Evolutionary conservation across 2,797 vertebrate genomes (phyloP), one percentile per base, ranked within the genome.

Genomic region (Carapus acus): DNA sequence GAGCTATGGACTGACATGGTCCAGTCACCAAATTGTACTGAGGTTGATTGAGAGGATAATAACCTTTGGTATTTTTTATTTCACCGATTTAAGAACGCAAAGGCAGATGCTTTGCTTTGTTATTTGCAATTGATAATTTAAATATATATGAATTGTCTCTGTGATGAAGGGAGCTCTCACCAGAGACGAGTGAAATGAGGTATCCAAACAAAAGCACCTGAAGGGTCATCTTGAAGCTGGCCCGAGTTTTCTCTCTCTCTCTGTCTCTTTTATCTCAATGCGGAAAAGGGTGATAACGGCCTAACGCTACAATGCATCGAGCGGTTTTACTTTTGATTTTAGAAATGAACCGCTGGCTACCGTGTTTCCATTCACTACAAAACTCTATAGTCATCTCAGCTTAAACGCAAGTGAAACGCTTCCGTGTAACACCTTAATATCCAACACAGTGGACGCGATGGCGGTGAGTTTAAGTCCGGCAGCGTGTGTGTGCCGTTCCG

Each of bases 261-360:
- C 41, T 7, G 2, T 8, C 18, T 16, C 38, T 16, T n/a, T 15
- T 49, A 39, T 37, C 9, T 9, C 12, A 17, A 21, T 21, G 1
- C 11, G 18, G 16, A 21, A 2, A 8, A 12, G n/a, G 1, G 3
- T 8, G 34, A 37, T 4, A 20, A 19, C 9, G 3, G 31, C 6
- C 11, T 6, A 29, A 29, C 6, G n/a, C 29, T 42, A 15, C 15
- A 24, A 4, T 51, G 15, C n/a, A 6, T 1, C 43, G 39, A 8
- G 0, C 42, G 67, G 80, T 88, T 88, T 88, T 85, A 78, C 82
- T 88, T 87, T 86, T 82, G 71, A 43, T 85, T 83, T 70, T 19
- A 71, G 46, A 20, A 42, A 1, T 47, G 33, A 29, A 14, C 18
- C 3, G 7, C 29, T 20, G n/a, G 27, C 64, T 27, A 21, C 33